A percentile compares a stretch with the other conserved stretches of the same genome.
Evolutionary conservation across 2,888 invertebrate genomes (phyloP).

Genomic region (Diploptera punctata): DNA sequence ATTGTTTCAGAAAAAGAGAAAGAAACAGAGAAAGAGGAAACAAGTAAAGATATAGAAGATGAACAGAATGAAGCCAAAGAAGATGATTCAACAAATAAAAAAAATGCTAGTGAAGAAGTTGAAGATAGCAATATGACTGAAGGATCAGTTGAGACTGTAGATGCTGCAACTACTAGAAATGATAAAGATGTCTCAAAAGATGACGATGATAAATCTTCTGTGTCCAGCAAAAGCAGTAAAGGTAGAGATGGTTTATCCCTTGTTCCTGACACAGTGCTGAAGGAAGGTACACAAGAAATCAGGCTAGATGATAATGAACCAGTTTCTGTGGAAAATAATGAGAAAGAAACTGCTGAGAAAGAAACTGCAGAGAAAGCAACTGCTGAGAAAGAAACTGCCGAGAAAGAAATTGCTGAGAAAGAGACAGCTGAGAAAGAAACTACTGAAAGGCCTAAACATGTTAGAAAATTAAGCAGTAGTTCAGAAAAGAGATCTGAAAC

Average conservation of each 20-base stretch:
- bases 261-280: conserved; percentile 53
- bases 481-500: conserved; percentile 6
- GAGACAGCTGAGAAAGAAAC: neutral
- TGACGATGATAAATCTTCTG: neutral
- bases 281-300: too few species aligned
- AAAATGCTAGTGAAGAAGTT: neutral
- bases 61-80: neutral
- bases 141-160: neutral
- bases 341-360: neutral
- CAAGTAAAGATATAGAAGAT: conserved; percentile 40
- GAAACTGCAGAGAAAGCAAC: neutral
- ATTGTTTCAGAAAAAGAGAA: conserved; percentile 48
- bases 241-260: conserved; percentile 47
- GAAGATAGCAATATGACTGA: neutral
- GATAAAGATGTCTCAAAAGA: neutral
- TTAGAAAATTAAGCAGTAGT: conserved; percentile 9
- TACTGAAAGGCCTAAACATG: neutral
- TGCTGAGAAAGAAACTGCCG: neutral
- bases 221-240: neutral
- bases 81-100: too few species aligned
- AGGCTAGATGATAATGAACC: neutral
- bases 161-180: neutral
- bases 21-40: conserved; percentile 39
- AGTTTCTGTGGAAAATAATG: neutral
- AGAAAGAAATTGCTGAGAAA: neutral